These are phyloP conservation scores for Megaleporinus macrocephalus DNA, from an alignment of 2,113 vertebrate genomes.

Conservation along the genomic window DNA sequence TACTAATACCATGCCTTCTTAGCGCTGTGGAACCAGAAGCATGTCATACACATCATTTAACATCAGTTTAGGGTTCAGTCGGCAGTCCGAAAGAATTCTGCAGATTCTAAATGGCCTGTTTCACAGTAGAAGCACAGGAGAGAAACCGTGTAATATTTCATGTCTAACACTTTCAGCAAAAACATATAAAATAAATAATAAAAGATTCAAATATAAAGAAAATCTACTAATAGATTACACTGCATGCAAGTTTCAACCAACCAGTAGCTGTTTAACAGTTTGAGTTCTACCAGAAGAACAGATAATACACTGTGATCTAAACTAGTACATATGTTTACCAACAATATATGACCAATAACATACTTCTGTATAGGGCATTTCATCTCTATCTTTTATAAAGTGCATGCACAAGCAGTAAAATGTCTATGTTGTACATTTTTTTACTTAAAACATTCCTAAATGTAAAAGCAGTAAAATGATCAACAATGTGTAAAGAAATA, in stretches of 20 bases:
- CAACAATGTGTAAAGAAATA: too few relatives aligned
- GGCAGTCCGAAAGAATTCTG: background rate
- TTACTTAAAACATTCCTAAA: too few relatives aligned
- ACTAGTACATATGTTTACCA: background rate
- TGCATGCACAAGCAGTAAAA: too few relatives aligned
- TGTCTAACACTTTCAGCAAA: background rate
- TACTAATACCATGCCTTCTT: background rate
- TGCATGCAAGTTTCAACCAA: background rate
- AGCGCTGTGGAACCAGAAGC: background rate
- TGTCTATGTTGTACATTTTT: too few relatives aligned
- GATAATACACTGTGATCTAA: background rate
- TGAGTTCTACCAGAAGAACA: background rate
- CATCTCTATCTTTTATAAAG: too few relatives aligned
- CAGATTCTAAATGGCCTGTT: background rate
- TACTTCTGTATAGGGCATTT: too few relatives aligned
- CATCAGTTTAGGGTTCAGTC: background rate
- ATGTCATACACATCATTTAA: background rate
- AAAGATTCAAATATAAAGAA: background rate
- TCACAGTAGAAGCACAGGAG: background rate
- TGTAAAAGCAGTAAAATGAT: too few relatives aligned
- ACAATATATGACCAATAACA: too few relatives aligned
- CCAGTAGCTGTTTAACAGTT: too few relatives aligned
- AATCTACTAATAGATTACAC: background rate
- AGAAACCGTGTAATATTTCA: background rate
- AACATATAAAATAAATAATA: background rate